Conservation (phyloP, 2,113 vertebrate genomes). For the Clinocottus analis region DNA sequence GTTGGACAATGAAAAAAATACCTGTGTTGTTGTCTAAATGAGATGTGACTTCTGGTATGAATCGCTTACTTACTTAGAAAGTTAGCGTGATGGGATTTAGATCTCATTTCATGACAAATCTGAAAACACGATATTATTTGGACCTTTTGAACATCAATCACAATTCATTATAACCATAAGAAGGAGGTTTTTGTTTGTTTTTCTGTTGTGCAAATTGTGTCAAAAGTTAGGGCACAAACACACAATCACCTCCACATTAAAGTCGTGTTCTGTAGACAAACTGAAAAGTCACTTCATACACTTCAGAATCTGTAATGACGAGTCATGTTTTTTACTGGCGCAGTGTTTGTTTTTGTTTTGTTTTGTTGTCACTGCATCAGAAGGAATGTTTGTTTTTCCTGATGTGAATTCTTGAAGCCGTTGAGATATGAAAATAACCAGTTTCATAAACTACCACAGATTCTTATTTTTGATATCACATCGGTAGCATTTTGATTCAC, state of each 20-base stretch:
- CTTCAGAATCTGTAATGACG: constrained; percentile 1
- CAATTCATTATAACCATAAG: not conserved
- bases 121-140: not conserved
- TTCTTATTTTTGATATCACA: not conserved
- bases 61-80: no score
- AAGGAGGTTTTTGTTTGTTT: not conserved
- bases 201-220: not conserved
- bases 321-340: not conserved
- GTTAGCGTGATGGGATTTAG: not conserved
- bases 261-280: not conserved
- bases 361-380: not conserved
- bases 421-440: not conserved
- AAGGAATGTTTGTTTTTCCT: not conserved
- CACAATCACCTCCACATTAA: not conserved
- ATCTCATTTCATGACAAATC: not conserved
- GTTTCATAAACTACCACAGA: not conserved
- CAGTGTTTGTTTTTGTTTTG: no score
- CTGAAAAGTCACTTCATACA: not conserved
- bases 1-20: constrained; percentile 46
- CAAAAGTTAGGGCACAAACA: not conserved
- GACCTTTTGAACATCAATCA: constrained; percentile 11
- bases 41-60: constrained; percentile 18
- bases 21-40: constrained; percentile 33
- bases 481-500: not conserved
- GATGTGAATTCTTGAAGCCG: not conserved